These are phyloP conservation scores for Aradophagus sp. DNA, from an alignment of 1,140 invertebrate genomes.

Conservation along the genomic window DNA sequence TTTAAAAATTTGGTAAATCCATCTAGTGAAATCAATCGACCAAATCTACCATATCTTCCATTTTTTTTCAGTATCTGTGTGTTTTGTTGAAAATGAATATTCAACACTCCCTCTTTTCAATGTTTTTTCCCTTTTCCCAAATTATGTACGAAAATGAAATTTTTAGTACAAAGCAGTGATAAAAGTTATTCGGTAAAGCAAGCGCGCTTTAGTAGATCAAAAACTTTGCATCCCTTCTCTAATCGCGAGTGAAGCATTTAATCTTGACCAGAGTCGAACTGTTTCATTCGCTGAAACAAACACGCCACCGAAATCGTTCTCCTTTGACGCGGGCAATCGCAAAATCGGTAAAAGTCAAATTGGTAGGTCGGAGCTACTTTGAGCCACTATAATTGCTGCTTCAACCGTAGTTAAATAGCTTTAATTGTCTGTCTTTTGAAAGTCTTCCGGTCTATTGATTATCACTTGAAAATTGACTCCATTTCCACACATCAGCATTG, in stretches of 20 bases:
- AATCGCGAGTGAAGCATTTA: conserved; percentile 34
- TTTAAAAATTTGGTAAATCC: too few relatives aligned
- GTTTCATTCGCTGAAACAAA: conserved; percentile 50
- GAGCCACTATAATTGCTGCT: conserved; percentile 30
- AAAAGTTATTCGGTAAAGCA: too few relatives aligned
- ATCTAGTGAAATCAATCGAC: too few relatives aligned
- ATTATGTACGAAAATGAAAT: too few relatives aligned
- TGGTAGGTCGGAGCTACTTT: conserved; percentile 43
- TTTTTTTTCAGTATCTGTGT: too few relatives aligned
- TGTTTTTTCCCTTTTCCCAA: too few relatives aligned
- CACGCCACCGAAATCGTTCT: conserved; percentile 39
- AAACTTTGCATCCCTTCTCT: conserved; percentile 22
- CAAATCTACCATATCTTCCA: too few relatives aligned
- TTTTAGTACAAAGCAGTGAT: too few relatives aligned
- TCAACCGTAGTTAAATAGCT: conserved; percentile 43
- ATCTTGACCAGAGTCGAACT: conserved; percentile 42
- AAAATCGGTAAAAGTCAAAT: conserved; percentile 50
- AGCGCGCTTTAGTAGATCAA: conserved; percentile 15
- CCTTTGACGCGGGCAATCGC: conserved; percentile 48
- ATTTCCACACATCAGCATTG: background rate
- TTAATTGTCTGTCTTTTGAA: conserved; percentile 33
- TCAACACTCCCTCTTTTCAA: too few relatives aligned
- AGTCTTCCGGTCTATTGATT: conserved; percentile 28
- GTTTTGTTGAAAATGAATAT: too few relatives aligned
- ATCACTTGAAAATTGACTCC: conserved; percentile 12